A percentile compares a stretch with the other conserved stretches of the same genome.
phyloP scores from a whole-genome alignment of 2,888 invertebrate species.

The Drosophila nigricruria region DNA sequence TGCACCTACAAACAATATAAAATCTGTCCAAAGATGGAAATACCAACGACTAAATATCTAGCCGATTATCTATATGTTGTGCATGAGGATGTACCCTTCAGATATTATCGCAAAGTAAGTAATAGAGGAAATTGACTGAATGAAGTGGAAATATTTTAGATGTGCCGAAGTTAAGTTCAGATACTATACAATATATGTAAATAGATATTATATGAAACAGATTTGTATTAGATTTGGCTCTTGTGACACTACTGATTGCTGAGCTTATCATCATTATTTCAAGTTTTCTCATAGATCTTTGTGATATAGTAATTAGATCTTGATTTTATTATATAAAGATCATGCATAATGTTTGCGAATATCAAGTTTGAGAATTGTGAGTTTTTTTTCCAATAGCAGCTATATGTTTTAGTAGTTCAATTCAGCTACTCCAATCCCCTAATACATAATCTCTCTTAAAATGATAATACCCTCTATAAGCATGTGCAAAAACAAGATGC shows the following conservation, averaged over 20 bases:
- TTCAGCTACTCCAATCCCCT: too few species aligned
- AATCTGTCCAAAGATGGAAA: constrained; percentile 85
- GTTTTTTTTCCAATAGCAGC: too few species aligned
- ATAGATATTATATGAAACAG: too few species aligned
- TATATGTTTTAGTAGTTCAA: not conserved
- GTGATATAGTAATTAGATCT: too few species aligned
- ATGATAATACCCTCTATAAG: not conserved
- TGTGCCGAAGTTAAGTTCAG: not conserved
- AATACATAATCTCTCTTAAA: not conserved
- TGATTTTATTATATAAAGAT: too few species aligned
- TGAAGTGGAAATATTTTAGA: not conserved
- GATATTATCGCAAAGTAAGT: constrained; percentile 86
- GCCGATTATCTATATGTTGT: constrained; percentile 85
- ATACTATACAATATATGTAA: too few species aligned
- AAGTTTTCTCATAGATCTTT: too few species aligned
- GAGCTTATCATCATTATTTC: too few species aligned
- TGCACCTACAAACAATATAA: constrained; percentile 83
- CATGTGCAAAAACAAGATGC: not conserved
- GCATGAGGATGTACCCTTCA: constrained; percentile 85
- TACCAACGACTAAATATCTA: constrained; percentile 85
- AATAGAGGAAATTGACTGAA: not conserved
- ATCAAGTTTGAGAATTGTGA: too few species aligned
- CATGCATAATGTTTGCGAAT: too few species aligned
- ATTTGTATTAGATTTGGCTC: too few species aligned
- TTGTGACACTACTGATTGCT: too few species aligned